Percentiles rank a stretch among this genome's conserved stretches.
Conservation (phyloP, 92 coral and sea anemone species). For the Bergia puertoricense region DNA sequence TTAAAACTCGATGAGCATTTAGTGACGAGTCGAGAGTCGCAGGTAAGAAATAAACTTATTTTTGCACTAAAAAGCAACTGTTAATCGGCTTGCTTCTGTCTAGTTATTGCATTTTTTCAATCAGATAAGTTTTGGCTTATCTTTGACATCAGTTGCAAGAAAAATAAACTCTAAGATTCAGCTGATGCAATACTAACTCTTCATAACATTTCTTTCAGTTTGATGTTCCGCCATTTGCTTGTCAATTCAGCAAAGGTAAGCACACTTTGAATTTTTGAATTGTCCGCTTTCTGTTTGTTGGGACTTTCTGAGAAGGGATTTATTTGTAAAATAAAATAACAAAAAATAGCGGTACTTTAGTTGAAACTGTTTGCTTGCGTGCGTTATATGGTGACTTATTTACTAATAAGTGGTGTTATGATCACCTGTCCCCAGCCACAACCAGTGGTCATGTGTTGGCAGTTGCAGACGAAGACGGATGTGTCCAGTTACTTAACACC, state of each 20-base stretch:
- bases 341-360: no score
- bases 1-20: conserved; percentile 82
- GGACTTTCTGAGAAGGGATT: neutral
- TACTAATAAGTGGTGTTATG: neutral
- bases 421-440: conserved; percentile 46
- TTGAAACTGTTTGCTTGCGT: no score
- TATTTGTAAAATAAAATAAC: neutral
- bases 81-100: neutral
- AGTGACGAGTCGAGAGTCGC: conserved; percentile 71
- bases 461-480: conserved; percentile 97
- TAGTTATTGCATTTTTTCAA: neutral
- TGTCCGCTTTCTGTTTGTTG: neutral
- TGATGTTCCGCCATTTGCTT: conserved; percentile 95
- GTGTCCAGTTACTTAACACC: conserved; percentile 80
- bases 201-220: conserved; percentile 53
- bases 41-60: conserved; percentile 1
- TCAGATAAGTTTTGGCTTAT: neutral
- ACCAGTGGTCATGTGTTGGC: conserved; percentile 79
- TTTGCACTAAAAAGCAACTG: neutral
- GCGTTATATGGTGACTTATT: no score
- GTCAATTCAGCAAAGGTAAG: conserved; percentile 91
- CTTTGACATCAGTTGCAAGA: neutral
- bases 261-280: neutral
- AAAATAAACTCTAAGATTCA: no score
- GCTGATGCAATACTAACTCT: neutral